Percentiles rank a stretch among this genome's conserved stretches.
These are phyloP conservation scores for Acronicta alni DNA, from an alignment of 2,888 invertebrate species.

Conservation along the genomic window DNA sequence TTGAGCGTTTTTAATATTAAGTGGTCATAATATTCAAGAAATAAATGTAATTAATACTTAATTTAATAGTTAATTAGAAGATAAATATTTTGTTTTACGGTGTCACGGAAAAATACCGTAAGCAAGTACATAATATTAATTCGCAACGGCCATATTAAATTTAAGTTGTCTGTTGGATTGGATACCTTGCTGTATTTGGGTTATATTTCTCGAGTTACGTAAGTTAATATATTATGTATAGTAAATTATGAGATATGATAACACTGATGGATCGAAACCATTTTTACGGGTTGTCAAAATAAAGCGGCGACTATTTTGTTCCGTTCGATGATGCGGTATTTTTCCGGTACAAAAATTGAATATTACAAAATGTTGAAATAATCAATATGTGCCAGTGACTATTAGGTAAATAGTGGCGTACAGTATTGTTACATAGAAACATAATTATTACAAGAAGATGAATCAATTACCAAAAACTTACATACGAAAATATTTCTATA, in stretches of 20 bases:
- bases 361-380: slow-evolving; percentile 58
- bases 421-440: slow-evolving; percentile 58
- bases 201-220: slow-evolving; percentile 15
- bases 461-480: slow-evolving; percentile 71
- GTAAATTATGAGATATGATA: slow-evolving; percentile 2
- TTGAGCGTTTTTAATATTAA: slow-evolving; percentile 64
- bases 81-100: slow-evolving; percentile 38
- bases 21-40: slow-evolving; percentile 61
- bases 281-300: slow-evolving; percentile 9
- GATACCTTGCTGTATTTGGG: not conserved
- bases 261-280: slow-evolving; percentile 9
- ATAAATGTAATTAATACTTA: slow-evolving; percentile 64
- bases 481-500: slow-evolving; percentile 64
- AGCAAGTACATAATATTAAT: slow-evolving; percentile 21
- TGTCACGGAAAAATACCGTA: slow-evolving; percentile 49
- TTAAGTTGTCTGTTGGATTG: not conserved
- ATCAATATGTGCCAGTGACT: slow-evolving; percentile 69
- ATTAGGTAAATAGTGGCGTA: slow-evolving; percentile 64
- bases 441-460: slow-evolving; percentile 59
- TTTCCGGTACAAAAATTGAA: slow-evolving; percentile 53
- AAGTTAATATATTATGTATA: slow-evolving; percentile 6
- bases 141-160: slow-evolving; percentile 5
- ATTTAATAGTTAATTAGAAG: slow-evolving; percentile 57
- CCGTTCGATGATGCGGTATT: slow-evolving; percentile 26
- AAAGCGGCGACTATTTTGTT: not conserved